Evolutionary conservation across 2,888 invertebrate genomes (phyloP).

Genomic region (Phania funesta): DNA sequence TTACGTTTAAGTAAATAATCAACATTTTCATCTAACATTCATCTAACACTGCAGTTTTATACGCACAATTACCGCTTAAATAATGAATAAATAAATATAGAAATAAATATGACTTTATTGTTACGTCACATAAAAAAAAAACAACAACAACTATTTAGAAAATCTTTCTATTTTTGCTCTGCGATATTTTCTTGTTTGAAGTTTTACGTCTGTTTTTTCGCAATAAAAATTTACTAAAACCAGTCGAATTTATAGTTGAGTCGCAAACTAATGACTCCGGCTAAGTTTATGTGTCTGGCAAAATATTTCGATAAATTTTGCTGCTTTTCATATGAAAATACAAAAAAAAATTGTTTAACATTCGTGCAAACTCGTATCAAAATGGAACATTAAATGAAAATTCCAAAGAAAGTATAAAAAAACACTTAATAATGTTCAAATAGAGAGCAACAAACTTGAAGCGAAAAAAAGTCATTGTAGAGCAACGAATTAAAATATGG

Average conservation of each 20-base stretch:
- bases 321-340: constrained; percentile 44
- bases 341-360: constrained; percentile 22
- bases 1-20: not conserved
- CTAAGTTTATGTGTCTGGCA: constrained; percentile 67
- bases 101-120: constrained; percentile 28
- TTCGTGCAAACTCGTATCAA: constrained; percentile 14
- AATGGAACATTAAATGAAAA: constrained; percentile 33
- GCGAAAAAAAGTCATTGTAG: constrained; percentile 33
- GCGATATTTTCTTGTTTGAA: not conserved
- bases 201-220: constrained; percentile 40
- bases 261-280: constrained; percentile 66
- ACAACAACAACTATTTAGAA: constrained; percentile 15
- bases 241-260: constrained; percentile 65
- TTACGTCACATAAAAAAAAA: constrained; percentile 36
- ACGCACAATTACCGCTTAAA: constrained; percentile 46
- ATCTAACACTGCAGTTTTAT: constrained; percentile 27
- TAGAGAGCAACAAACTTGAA: constrained; percentile 46
- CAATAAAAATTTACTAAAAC: constrained; percentile 66
- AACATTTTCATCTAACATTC: no score
- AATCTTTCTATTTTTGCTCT: constrained; percentile 39
- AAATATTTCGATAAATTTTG: constrained; percentile 66
- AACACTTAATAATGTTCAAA: constrained; percentile 16
- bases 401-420: constrained; percentile 1
- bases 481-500: constrained; percentile 15
- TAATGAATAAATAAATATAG: not conserved